Conservation (phyloP, 2,797 vertebrate species). For the Chelmon rostratus region DNA sequence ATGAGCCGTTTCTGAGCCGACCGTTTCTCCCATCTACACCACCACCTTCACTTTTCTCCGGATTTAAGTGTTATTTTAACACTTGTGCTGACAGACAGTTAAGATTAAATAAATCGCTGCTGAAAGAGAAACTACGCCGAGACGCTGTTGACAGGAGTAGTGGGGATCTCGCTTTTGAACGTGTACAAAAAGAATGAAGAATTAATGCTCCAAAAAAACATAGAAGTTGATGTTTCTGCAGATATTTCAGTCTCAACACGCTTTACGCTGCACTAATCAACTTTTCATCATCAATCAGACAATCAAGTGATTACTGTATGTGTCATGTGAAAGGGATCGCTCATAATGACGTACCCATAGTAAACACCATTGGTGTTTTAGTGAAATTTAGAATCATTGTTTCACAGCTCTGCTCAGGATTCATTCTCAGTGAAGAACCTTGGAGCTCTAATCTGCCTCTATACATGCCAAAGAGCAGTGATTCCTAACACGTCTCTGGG, state of each 20-base stretch:
- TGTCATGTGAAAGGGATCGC: neutral
- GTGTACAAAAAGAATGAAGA: constrained; percentile 6
- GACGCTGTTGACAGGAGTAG: constrained; percentile 3
- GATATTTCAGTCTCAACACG: neutral
- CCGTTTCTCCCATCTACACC: constrained; percentile 12
- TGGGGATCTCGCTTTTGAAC: neutral
- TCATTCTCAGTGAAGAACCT: too few relatives aligned
- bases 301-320: neutral
- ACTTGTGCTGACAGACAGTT: constrained; percentile 15
- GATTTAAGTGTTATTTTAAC: constrained; percentile 20
- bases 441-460: too few relatives aligned
- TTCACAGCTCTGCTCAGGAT: too few relatives aligned
- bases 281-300: too few relatives aligned
- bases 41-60: constrained; percentile 28
- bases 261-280: neutral
- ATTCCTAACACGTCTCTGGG: too few relatives aligned
- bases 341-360: too few relatives aligned
- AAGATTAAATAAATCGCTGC: constrained; percentile 21
- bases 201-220: neutral
- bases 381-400: too few relatives aligned
- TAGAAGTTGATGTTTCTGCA: neutral
- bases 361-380: too few relatives aligned
- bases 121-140: constrained; percentile 12
- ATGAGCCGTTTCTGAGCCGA: constrained; percentile 36
- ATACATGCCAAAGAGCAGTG: too few relatives aligned